A percentile compares a stretch with the other conserved stretches of the same genome.
These are phyloP conservation scores for Andrena chrysosceles DNA, from an alignment of 2,888 invertebrate genomes.

Conservation along the genomic window DNA sequence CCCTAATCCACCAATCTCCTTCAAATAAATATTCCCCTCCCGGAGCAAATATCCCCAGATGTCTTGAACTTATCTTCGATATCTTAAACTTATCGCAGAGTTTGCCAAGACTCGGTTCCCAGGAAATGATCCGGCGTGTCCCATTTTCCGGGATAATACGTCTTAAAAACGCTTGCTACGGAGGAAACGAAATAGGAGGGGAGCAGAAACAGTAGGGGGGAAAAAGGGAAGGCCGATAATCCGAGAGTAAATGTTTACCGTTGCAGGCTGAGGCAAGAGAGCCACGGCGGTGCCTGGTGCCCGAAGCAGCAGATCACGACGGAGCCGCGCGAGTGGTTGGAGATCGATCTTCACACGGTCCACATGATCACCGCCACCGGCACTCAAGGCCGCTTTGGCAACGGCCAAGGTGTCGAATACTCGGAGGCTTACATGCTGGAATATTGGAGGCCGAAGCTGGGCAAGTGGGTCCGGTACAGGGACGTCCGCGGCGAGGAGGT, in stretches of 20 bases:
- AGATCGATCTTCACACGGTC: conserved; percentile 92
- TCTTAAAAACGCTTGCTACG: conserved; percentile 20
- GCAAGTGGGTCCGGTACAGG: conserved; percentile 93
- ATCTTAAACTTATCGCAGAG: neutral
- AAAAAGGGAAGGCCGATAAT: conserved; percentile 69
- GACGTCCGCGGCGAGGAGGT: conserved; percentile 92
- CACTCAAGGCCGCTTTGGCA: conserved; percentile 96
- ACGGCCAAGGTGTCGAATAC: conserved; percentile 95
- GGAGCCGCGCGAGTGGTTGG: conserved; percentile 92
- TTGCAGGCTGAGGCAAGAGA: conserved; percentile 92
- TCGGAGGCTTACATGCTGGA: conserved; percentile 93
- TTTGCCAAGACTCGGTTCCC: conserved; percentile 14
- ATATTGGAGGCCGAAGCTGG: conserved; percentile 92
- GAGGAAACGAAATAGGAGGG: neutral
- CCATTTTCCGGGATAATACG: conserved; percentile 16
- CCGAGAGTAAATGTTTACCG: conserved; percentile 67
- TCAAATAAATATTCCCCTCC: no score
- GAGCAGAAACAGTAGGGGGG: conserved; percentile 5
- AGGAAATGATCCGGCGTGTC: conserved; percentile 32
- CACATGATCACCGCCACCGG: conserved; percentile 93
- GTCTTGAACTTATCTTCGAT: neutral
- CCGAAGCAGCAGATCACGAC: conserved; percentile 92
- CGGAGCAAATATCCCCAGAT: neutral
- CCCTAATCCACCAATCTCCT: no score
- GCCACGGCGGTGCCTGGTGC: conserved; percentile 97